Evolutionary conservation across 2,888 invertebrate species (phyloP).

Genomic region (Biston stratarius): DNA sequence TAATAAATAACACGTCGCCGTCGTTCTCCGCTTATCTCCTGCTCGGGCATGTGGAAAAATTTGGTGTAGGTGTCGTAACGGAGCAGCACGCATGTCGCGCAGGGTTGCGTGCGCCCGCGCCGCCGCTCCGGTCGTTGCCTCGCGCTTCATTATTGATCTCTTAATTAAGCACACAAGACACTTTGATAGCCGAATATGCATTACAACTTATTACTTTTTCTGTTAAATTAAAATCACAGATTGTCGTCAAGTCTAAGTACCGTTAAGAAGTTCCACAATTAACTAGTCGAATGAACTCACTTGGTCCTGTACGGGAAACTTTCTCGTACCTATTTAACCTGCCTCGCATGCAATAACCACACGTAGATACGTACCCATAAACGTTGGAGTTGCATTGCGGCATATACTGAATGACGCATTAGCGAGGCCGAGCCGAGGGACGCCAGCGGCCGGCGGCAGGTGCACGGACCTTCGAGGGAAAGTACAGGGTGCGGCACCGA

Average conservation of each 20-base stretch:
- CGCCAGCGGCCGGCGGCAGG: constrained; percentile 67
- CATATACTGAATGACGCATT: constrained; percentile 70
- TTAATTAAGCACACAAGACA: constrained; percentile 66
- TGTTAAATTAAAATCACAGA: background rate
- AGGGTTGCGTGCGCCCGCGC: constrained; percentile 75
- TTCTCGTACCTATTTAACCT: constrained; percentile 65
- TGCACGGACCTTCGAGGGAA: constrained; percentile 70
- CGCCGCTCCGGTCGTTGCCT: constrained; percentile 72
- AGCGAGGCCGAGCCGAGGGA: constrained; percentile 62
- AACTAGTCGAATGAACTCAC: constrained; percentile 33
- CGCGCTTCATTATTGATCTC: constrained; percentile 72
- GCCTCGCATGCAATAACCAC: constrained; percentile 70
- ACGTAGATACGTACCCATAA: constrained; percentile 69
- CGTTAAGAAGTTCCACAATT: constrained; percentile 27
- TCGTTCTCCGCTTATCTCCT: constrained; percentile 83
- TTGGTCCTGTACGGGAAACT: constrained; percentile 55
- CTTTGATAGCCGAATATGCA: constrained; percentile 28
- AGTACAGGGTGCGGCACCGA: constrained; percentile 79
- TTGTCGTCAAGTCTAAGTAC: background rate
- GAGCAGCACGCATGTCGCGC: constrained; percentile 81
- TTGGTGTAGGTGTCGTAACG: constrained; percentile 86
- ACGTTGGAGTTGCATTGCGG: constrained; percentile 63
- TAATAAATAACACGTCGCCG: constrained; percentile 86
- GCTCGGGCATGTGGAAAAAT: constrained; percentile 86
- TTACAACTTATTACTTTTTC: background rate